Evolutionary conservation across 2,888 invertebrate genomes (phyloP), one percentile per base, ranked within the genome.

Genomic region (Hydroisotoma schaefferi): DNA sequence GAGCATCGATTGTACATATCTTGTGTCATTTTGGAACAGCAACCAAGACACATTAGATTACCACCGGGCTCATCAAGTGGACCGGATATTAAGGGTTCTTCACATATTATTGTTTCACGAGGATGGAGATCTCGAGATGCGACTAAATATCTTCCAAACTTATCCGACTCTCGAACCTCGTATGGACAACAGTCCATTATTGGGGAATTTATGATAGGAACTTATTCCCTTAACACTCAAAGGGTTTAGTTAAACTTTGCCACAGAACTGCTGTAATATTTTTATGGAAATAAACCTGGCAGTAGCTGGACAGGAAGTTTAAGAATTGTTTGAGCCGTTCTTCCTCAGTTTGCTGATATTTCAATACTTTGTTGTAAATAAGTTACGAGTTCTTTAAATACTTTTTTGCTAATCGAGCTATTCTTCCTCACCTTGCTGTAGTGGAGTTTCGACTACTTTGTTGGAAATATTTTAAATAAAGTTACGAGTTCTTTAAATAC

Each of bases 131-230:
- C 68, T 33, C 58, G 46, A 1, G 55, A 29, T 20, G 70, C 67
- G 1, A 68, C 58, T 22, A 70, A 47, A 38, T 63, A 68, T 25
- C 68, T 51, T 3, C 70, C 70, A 15, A 69, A 55, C 20, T 64
- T 63, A 28, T 47, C n/a, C 18, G 51, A 61, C 10, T 26, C 33
- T 10, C 54, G 37, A 22, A 59, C 55, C 29, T 64, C 64, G 27
- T 61, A 64, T 20, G 49, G 38, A 18, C 10, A 22, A 3, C 44
- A 44, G 4, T 55, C 48, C 26, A 25, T 47, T 23, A 6, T 25
- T 20, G 25, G 23, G 6, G 6, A 43, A 15, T 6, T 18, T 43
- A 6, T 43, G n/a, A 6, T 15, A 20, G 18, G 5, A 43, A n/a
- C 20, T 43, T 20, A 6, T 33, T n/a, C n/a, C n/a, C n/a, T n/a